These are phyloP conservation scores for Eulemur rufifrons DNA, from an alignment of 2,113 vertebrate species.

Conservation along the genomic window DNA sequence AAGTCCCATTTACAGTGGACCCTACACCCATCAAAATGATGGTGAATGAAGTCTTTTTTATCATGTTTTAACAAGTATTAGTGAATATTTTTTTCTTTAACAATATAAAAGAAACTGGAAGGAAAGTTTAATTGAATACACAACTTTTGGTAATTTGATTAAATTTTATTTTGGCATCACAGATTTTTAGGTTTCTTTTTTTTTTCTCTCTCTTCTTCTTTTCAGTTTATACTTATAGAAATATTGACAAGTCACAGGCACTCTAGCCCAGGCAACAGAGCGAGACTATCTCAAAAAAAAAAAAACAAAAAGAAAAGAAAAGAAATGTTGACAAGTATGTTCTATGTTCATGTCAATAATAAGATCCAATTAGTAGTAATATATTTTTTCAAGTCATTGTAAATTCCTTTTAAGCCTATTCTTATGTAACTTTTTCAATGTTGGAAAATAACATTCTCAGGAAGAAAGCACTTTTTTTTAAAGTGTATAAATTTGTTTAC, in stretches of 20 bases:
- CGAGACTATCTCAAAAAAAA: no score
- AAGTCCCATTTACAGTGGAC: neutral
- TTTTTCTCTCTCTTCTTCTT: neutral
- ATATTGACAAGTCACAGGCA: neutral
- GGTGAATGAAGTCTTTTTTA: neutral
- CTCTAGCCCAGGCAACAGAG: no score
- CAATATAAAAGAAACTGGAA: neutral
- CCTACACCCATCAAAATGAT: neutral
- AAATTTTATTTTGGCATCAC: neutral
- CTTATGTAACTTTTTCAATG: neutral
- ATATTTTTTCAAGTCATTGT: neutral
- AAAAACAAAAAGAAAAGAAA: no score
- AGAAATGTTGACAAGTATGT: neutral
- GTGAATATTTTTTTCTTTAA: neutral
- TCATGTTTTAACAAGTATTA: neutral
- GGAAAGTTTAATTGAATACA: neutral
- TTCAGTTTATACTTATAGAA: neutral
- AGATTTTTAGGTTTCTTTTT: neutral
- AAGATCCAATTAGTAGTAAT: neutral
- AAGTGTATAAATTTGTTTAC: neutral
- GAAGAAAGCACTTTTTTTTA: neutral
- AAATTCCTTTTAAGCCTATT: neutral
- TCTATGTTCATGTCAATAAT: neutral
- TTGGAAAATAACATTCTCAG: neutral
- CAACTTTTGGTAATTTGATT: neutral